These are phyloP conservation scores for Ferdinandea cuprea DNA, from an alignment of 2,888 invertebrate genomes.

Conservation along the genomic window DNA sequence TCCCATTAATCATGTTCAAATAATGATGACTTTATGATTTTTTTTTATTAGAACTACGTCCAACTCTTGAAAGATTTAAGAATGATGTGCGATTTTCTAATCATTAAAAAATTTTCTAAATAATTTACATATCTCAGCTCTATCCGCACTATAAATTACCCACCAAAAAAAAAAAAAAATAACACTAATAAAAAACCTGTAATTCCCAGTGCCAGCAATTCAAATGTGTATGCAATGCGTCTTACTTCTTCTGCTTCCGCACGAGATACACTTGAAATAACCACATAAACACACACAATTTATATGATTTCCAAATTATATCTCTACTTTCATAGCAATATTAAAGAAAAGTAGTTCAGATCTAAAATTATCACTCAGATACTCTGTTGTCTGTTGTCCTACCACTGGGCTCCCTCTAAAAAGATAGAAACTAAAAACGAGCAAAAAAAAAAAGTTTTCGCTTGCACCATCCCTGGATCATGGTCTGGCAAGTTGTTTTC, in stretches of 20 bases:
- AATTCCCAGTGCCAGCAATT: neutral
- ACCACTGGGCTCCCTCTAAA: neutral
- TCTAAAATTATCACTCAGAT: constrained; percentile 9
- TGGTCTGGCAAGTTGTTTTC: neutral
- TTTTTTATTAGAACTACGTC: too few relatives aligned
- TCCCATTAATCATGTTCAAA: too few relatives aligned
- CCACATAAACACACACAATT: neutral
- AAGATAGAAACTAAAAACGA: neutral
- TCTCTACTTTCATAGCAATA: neutral
- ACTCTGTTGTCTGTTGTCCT: neutral
- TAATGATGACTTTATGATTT: neutral
- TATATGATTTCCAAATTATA: constrained; percentile 1
- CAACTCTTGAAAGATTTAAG: too few relatives aligned
- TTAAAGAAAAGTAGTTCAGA: constrained; percentile 6
- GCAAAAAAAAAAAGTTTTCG: neutral
- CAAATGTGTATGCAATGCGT: neutral
- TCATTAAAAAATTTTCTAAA: too few relatives aligned
- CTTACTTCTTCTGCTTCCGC: neutral
- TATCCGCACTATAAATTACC: too few relatives aligned
- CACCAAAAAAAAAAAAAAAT: too few relatives aligned
- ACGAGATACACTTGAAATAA: constrained; percentile 2
- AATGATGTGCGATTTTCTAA: too few relatives aligned
- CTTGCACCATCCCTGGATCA: neutral
- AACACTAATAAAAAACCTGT: too few relatives aligned
- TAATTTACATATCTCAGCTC: too few relatives aligned